Evolutionary conservation across 2,113 vertebrate species (phyloP).

Genomic region (Vireo altiloquus): DNA sequence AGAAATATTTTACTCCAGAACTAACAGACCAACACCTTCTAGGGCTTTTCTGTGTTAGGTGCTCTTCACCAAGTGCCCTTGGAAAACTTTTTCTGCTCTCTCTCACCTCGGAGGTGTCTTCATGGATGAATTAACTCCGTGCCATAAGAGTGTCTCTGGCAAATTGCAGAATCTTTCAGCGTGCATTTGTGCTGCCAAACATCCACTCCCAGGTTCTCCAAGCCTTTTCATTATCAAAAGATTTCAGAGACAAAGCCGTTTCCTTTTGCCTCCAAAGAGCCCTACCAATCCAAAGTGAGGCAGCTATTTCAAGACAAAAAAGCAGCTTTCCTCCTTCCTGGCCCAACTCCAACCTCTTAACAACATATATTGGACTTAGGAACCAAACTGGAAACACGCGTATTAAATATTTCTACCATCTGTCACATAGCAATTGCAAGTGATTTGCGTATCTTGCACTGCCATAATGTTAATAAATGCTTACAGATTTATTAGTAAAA

Average conservation of each 20-base stretch:
- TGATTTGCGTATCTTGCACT: not conserved
- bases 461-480: not conserved
- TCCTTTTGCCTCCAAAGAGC: not conserved
- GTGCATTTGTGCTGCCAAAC: not conserved
- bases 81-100: not conserved
- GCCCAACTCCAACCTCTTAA: not conserved
- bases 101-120: not conserved
- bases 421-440: not conserved
- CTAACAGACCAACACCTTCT: not conserved
- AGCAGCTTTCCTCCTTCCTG: not conserved
- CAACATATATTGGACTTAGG: not conserved
- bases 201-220: not conserved
- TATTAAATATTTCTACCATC: conserved; percentile 6
- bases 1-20: not conserved
- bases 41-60: not conserved
- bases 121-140: not conserved
- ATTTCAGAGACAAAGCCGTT: not conserved
- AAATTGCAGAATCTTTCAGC: not conserved
- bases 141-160: not conserved
- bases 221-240: not conserved
- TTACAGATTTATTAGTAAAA: not conserved
- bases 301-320: not conserved
- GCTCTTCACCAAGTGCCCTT: not conserved
- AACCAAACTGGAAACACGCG: not conserved
- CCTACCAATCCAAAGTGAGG: not conserved